Evolutionary conservation across 2,797 vertebrate genomes (phyloP).

Genomic region (Thripadectes ignobilis): DNA sequence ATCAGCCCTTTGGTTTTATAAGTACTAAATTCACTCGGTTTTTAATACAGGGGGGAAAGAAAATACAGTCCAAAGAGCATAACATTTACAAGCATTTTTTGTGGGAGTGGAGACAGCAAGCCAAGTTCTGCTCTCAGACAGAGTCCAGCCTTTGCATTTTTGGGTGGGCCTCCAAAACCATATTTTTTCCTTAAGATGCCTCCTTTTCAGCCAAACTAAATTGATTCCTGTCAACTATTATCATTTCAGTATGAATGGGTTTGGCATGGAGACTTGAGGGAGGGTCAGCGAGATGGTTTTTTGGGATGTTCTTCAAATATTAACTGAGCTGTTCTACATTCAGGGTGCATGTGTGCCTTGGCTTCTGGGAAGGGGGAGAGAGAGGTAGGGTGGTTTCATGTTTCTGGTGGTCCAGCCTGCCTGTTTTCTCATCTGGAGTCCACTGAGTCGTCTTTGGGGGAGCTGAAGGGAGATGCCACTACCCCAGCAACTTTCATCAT

Average conservation of each 20-base stretch:
- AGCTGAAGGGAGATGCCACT: not conserved
- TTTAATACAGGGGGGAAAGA: conserved; percentile 2
- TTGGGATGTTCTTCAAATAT: not conserved
- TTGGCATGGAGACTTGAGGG: not conserved
- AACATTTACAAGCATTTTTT: conserved; percentile 64
- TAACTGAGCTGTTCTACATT: not conserved
- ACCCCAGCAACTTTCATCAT: not conserved
- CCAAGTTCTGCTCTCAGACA: conserved; percentile 47
- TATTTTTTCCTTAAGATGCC: conserved; percentile 37
- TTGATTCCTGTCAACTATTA: conserved; percentile 21
- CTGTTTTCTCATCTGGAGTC: not conserved
- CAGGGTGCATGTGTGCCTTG: not conserved
- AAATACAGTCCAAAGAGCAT: conserved; percentile 10
- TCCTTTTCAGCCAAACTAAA: conserved; percentile 35
- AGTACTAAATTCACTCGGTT: conserved; percentile 62
- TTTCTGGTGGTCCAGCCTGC: not conserved
- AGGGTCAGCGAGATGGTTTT: not conserved
- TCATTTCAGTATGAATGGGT: not conserved
- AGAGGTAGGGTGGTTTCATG: accelerated
- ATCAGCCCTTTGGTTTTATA: conserved; percentile 66
- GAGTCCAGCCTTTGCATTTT: conserved; percentile 56
- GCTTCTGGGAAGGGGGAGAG: not conserved
- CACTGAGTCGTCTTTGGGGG: accelerated
- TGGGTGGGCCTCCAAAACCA: conserved; percentile 34
- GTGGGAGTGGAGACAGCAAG: conserved; percentile 50